These are phyloP conservation scores for Sarcophaga peregrina DNA, from an alignment of 1,140 invertebrate genomes.

Conservation along the genomic window DNA sequence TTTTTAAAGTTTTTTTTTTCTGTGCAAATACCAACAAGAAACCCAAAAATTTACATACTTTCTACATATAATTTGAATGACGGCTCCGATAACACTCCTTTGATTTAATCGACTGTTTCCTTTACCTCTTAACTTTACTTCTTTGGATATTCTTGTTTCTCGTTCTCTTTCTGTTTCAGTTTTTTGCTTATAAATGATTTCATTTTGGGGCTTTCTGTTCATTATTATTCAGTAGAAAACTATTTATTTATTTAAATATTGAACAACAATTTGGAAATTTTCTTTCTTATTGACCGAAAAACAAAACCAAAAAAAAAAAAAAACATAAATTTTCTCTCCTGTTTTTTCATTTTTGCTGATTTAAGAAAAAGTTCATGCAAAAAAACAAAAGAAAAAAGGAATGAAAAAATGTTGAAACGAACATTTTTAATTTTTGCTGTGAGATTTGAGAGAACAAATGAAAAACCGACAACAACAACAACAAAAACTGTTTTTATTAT, in stretches of 20 bases:
- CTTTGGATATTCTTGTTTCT: no score
- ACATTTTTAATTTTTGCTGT: neutral
- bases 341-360: neutral
- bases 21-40: no score
- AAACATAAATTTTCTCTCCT: neutral
- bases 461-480: no score
- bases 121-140: neutral
- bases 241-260: constrained; percentile 21
- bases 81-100: neutral
- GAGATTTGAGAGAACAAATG: neutral
- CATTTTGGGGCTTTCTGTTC: neutral
- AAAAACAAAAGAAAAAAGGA: neutral
- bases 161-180: no score
- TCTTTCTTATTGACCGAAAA: no score
- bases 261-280: neutral
- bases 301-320: neutral
- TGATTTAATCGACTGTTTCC: neutral
- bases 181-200: neutral
- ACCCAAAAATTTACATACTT: neutral
- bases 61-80: neutral
- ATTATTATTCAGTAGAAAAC: neutral
- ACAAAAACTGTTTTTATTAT: no score
- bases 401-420: neutral
- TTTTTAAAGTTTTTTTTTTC: no score
- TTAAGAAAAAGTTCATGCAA: neutral